Conservation (phyloP, 2,797 vertebrate species). For the Podarcis lilfordi region DNA sequence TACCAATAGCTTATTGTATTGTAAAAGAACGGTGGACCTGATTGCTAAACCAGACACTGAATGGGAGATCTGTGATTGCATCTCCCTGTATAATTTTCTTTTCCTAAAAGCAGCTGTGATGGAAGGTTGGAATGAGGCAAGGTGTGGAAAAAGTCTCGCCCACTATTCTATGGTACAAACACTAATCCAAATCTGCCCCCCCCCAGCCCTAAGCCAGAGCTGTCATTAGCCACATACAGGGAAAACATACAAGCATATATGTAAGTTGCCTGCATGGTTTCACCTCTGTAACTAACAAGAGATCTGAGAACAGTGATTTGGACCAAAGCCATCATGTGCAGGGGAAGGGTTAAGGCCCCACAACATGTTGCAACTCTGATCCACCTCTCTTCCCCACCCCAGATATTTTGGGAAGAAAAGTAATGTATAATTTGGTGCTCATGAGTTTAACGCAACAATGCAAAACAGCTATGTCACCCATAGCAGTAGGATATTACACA, state of each 20-base stretch:
- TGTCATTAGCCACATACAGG: not conserved
- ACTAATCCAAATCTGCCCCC: not conserved
- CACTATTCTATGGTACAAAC: not conserved
- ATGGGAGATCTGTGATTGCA: not conserved
- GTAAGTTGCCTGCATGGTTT: not conserved
- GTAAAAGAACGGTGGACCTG: not conserved
- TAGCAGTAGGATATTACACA: no score
- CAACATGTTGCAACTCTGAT: not conserved
- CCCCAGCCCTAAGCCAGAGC: not conserved
- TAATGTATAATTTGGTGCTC: not conserved
- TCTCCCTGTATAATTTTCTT: not conserved
- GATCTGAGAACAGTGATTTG: not conserved
- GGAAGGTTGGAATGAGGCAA: not conserved
- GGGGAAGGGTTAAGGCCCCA: not conserved
- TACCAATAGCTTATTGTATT: not conserved
- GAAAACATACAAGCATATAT: not conserved
- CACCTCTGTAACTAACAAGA: not conserved
- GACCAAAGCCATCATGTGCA: not conserved
- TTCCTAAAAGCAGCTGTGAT: not conserved
- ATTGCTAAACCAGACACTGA: not conserved
- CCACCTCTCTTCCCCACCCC: no score
- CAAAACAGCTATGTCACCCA: no score
- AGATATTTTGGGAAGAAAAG: not conserved
- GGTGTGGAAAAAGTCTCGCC: not conserved
- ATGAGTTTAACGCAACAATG: not conserved